Conservation (phyloP, 2,113 vertebrate genomes). For the Brienomyrus longianalis region DNA sequence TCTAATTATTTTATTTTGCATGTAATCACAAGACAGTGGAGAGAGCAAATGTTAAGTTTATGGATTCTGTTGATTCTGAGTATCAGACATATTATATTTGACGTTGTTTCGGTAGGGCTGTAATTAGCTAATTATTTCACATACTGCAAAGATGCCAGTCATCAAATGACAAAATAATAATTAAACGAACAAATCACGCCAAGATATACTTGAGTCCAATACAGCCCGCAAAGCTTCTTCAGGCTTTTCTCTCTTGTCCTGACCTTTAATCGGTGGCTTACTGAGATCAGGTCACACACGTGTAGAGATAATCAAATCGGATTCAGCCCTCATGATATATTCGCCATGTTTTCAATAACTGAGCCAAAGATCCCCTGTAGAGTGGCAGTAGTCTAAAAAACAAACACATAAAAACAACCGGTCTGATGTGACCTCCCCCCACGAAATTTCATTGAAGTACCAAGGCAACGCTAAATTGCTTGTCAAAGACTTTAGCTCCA, state of each 20-base stretch:
- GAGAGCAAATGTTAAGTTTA: neutral
- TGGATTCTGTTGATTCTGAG: neutral
- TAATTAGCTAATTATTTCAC: neutral
- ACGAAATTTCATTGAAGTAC: neutral
- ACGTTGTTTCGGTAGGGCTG: neutral
- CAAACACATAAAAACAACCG: slow-evolving; percentile 1
- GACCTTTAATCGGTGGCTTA: neutral
- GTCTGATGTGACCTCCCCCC: neutral
- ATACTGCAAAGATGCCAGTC: neutral
- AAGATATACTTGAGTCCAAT: neutral
- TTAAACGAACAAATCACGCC: neutral
- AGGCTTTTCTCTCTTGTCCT: neutral
- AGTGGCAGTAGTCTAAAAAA: neutral
- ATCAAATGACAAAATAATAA: neutral
- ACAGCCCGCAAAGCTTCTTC: neutral
- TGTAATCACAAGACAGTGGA: neutral
- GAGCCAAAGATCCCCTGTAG: neutral
- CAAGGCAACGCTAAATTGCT: neutral
- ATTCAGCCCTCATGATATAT: slow-evolving; percentile 8
- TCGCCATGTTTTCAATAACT: neutral
- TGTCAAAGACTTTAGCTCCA: neutral
- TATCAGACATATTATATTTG: neutral
- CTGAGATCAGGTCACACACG: neutral
- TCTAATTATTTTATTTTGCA: neutral
- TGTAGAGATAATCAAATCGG: neutral